Percentiles rank a stretch among this genome's conserved stretches.
Conservation (phyloP, 2,888 invertebrate genomes). For the Hirtodrosophila histrioides region DNA sequence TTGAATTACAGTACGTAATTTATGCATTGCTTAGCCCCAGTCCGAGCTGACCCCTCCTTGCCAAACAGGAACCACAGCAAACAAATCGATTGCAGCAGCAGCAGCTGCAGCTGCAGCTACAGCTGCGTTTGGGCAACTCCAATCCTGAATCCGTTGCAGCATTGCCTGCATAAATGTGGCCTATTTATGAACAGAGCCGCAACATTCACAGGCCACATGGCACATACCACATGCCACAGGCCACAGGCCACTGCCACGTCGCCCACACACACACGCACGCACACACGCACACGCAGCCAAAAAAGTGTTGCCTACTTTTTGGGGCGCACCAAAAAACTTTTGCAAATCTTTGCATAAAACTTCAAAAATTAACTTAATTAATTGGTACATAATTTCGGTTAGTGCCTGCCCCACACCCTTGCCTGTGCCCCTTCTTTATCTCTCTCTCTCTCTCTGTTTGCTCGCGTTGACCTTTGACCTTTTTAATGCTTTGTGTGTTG, state of each 20-base stretch:
- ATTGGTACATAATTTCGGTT: slow-evolving; percentile 59
- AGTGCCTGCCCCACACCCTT: not conserved
- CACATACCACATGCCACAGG: slow-evolving; percentile 9
- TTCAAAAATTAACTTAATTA: slow-evolving; percentile 59
- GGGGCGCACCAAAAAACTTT: slow-evolving; percentile 17
- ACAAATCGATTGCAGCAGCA: slow-evolving; percentile 46
- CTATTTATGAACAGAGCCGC: slow-evolving; percentile 49
- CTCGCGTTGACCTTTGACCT: slow-evolving; percentile 40
- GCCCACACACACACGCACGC: slow-evolving; percentile 2
- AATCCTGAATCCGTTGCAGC: slow-evolving; percentile 32
- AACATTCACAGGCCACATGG: slow-evolving; percentile 17
- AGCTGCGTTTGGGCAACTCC: slow-evolving; percentile 16
- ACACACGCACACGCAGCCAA: not conserved
- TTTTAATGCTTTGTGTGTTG: slow-evolving; percentile 52
- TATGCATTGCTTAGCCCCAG: slow-evolving; percentile 65
- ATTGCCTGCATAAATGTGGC: slow-evolving; percentile 56
- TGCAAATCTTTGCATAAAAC: slow-evolving; percentile 33
- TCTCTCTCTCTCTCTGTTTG: not conserved
- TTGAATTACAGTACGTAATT: slow-evolving; percentile 72
- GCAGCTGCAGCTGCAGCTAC: slow-evolving; percentile 19
- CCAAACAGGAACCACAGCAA: slow-evolving; percentile 20
- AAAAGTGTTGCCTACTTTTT: slow-evolving; percentile 4
- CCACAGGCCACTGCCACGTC: slow-evolving; percentile 21
- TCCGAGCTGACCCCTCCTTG: not conserved
- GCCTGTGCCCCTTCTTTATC: not conserved